Conservation (phyloP, 2,797 vertebrate species). For the Telmatherina bonti region DNA sequence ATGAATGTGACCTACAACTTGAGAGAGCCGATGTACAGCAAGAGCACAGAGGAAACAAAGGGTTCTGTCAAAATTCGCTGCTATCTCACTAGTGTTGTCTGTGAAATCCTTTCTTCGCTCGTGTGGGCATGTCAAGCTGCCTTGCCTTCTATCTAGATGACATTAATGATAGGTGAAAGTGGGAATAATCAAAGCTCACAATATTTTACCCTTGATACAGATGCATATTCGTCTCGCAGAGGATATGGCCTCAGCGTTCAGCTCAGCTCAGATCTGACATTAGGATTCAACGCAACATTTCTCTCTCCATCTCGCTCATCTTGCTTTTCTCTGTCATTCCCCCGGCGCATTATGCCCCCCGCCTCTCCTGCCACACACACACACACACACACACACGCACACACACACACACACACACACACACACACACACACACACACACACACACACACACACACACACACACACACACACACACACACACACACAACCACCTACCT, state of each 20-base stretch:
- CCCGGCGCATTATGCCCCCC: not conserved
- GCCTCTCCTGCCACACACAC: too few relatives aligned
- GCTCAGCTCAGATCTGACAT: slow-evolving; percentile 74
- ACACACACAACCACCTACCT: slow-evolving; percentile 22
- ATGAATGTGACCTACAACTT: slow-evolving; percentile 70
- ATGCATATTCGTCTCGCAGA: slow-evolving; percentile 60
- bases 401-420: too few relatives aligned
- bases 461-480: too few relatives aligned
- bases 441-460: too few relatives aligned
- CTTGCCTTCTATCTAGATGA: slow-evolving; percentile 67
- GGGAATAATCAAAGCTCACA: slow-evolving; percentile 82
- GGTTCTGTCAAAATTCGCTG: slow-evolving; percentile 56
- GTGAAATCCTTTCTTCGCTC: slow-evolving; percentile 53
- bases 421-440: too few relatives aligned
- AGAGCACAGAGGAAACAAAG: slow-evolving; percentile 66
- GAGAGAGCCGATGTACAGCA: slow-evolving; percentile 50
- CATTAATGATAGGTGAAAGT: slow-evolving; percentile 81
- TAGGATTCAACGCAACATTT: slow-evolving; percentile 72
- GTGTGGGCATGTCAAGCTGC: slow-evolving; percentile 55
- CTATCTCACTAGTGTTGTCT: slow-evolving; percentile 57
- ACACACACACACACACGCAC: too few relatives aligned
- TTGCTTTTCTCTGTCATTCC: slow-evolving; percentile 48
- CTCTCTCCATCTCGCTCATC: slow-evolving; percentile 59
- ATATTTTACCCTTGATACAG: slow-evolving; percentile 77
- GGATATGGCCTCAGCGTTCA: slow-evolving; percentile 51